Evolutionary conservation across 2,797 vertebrate species (phyloP), one percentile per base, ranked within the genome.

Genomic region (Helarctos malayanus): DNA sequence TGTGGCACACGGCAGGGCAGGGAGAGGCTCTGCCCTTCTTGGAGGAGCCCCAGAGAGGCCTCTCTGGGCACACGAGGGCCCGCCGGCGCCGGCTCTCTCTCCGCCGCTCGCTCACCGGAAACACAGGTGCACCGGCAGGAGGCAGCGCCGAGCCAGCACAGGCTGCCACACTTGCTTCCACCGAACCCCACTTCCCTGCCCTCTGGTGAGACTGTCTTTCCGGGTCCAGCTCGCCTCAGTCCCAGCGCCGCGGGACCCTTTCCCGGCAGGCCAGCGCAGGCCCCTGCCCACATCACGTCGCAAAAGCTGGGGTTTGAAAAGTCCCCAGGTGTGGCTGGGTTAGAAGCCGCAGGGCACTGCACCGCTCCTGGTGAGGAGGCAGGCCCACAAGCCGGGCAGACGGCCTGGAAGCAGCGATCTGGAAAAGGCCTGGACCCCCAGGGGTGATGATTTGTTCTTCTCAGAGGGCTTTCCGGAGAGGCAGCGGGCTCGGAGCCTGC

Each of bases 41-140:
- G n/a, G 3, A 35, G 65, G n/a, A 35, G 9, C n/a, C 65, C 4
- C 21, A n/a, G 18, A 35, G n/a, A 38, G 18, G n/a, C 65, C 65
- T n/a, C 18, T 21, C n/a, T 1, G 0, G n/a, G n/a, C 18, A 10
- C 18, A 2, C 8, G 21, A 9, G n/a, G 19, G 65, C 65, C 8
- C 4, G 9, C 9, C 0, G n/a, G n/a, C n/a, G 18, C n/a, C 65
- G 0, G n/a, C 1, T 21, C 65, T 38, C 65, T 68, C 9, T n/a
- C 18, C 8, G n/a, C 65, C 65, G 8, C 18, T 5, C n/a, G 8
- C 18, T 11, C n/a, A 19, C n/a, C 65, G 11, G 65, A 68, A 68
- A 21, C 65, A 10, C 65, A 21, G 65, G 5, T 21, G 65, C 65
- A 11, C 18, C 65, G 2, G n/a, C 4, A 68, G 65, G 65, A 68